Evolutionary conservation across 2,797 vertebrate genomes (phyloP), one percentile per base, ranked within the genome.

Genomic region (Urophycis tenuis): DNA sequence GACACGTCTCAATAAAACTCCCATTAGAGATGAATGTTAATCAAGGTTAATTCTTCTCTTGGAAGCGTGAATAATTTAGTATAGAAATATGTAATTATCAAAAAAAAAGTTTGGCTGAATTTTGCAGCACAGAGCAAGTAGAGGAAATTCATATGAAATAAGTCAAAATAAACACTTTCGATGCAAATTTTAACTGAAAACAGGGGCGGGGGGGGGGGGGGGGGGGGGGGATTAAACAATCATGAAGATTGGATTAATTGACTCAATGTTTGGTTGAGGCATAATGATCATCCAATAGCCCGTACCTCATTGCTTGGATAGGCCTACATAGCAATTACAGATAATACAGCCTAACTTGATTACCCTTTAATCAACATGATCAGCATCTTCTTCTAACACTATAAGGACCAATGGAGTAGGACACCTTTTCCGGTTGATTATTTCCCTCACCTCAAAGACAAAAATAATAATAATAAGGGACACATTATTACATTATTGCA

Each of bases 41-140:
- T 71, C 69, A 71, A 67, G 69, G 69, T 33, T 71, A 71, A 71
- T 71, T 33, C 31, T 71, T 33, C 69, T 71, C 69, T 71, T 71
- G 69, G 69, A 71, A 31, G 69, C 69, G 19, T 71, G 30, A 25
- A 60, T 60, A 60, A 9, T 60, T 17, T 8, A 25, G 25, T 67
- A 71, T 33, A 71, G 29, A 71, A 33, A 71, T 71, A 71, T 33
- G 31, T 33, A 31, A 71, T 71, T 71, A 71, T 71, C 30, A 3
- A 33, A 33, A 12, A 33, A 32, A 71, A 71, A 33, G 32, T 33
- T 71, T 33, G 5, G 30, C 69, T 29, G 60, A 29, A 67, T 67
- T 67, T 67, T 29, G 15, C 60, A 67, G 60, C 60, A n/a, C 29
- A 12, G 10, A 29, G 60, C 60, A 67, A 67, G 25, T 67, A 30